A percentile compares a stretch with the other conserved stretches of the same genome.
Evolutionary conservation across 2,888 invertebrate genomes (phyloP).

Genomic region (Buathra laborator): DNA sequence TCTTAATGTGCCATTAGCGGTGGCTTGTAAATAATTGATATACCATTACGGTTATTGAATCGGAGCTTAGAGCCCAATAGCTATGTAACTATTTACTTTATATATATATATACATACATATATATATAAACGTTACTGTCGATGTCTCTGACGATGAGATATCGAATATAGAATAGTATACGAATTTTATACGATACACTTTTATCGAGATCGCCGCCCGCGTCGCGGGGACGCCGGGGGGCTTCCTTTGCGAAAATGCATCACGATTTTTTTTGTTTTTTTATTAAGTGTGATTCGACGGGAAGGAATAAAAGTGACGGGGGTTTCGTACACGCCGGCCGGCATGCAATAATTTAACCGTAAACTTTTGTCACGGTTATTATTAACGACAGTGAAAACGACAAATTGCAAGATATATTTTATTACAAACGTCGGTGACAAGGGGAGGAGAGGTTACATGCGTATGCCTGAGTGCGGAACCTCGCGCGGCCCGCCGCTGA

Average conservation of each 20-base stretch:
- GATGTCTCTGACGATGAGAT: constrained; percentile 38
- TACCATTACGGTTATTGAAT: constrained; percentile 44
- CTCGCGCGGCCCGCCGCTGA: constrained; percentile 79
- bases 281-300: constrained; percentile 45
- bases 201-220: constrained; percentile 35
- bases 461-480: constrained; percentile 57
- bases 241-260: constrained; percentile 49
- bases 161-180: constrained; percentile 44
- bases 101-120: constrained; percentile 27
- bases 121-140: constrained; percentile 25
- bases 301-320: constrained; percentile 50
- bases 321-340: constrained; percentile 42
- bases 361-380: neutral
- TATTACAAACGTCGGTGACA: neutral
- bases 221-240: constrained; percentile 1
- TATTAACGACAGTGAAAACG: constrained; percentile 10
- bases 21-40: constrained; percentile 84
- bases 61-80: constrained; percentile 61
- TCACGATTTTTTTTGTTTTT: constrained; percentile 23
- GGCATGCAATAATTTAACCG: constrained; percentile 29
- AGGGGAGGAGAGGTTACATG: neutral
- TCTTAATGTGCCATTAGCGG: constrained; percentile 84
- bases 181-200: constrained; percentile 65
- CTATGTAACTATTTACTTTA: constrained; percentile 57
- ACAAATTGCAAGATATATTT: constrained; percentile 2